Evolutionary conservation across 2,797 vertebrate species (phyloP), one percentile per base, ranked within the genome.

Genomic region (Vespertilio murinus): DNA sequence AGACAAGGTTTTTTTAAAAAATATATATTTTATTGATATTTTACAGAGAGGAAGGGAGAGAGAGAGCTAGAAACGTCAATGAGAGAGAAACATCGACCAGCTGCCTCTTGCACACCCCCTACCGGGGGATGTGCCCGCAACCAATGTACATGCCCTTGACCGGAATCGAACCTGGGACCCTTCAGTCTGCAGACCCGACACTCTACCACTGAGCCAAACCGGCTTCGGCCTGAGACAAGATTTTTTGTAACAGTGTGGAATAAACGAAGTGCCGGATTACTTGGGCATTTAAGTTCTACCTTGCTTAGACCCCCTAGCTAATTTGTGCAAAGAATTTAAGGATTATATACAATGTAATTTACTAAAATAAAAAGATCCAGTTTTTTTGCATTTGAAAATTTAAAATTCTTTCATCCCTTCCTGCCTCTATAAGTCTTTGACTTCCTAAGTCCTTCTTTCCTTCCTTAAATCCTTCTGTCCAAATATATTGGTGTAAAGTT

Each of bases 371-470:
- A 54, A 49, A 42, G 16, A 49, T 65, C 22, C 77, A 52, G 13
- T 40, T 67, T 84, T 91, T 86, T 28, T 86, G 69, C 4, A 13
- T 87, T 61, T 69, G 54, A 73, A 78, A 89, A 89, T 93, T 73
- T 9, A 73, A 93, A 73, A 10, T 77, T 73, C 45, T 8, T 81
- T 8, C 40, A 20, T 42, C 40, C 38, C 8, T 80, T 13, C 1
- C 28, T 73, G 5, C n/a, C 16, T 75, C 45, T 4, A 0, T 79
- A 49, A 77, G 9, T 86, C 49, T 49, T 83, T 67, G 20, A 33
- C 30, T 74, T 70, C 40, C 2, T 35, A 20, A 38, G 71, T 47
- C 61, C 11, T 77, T 61, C 25, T 78, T 80, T 82, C 30, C 56
- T 78, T 73, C 42, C 38, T 28, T 40, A 54, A 4, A 23, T 69